phyloP scores from a whole-genome alignment of 2,888 invertebrate species.

The Rhogogaster chlorosoma region DNA sequence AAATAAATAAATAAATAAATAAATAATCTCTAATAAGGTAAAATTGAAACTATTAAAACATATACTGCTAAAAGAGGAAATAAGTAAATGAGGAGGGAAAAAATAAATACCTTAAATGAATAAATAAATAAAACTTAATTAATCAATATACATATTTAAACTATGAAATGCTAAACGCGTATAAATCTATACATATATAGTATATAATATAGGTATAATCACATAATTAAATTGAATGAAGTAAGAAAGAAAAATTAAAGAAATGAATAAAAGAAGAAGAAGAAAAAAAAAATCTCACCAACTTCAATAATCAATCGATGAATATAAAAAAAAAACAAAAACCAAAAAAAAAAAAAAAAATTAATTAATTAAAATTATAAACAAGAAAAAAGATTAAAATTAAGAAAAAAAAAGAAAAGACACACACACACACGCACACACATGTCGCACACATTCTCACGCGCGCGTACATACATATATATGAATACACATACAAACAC shows the following conservation, averaged over 20 bases:
- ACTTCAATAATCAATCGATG: neutral
- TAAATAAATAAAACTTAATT: conserved; percentile 32
- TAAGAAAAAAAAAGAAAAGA: too few species aligned
- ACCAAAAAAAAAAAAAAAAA: conserved; percentile 56
- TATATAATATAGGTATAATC: too few species aligned
- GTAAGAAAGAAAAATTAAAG: neutral
- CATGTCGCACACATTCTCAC: too few species aligned
- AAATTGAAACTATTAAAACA: conserved; percentile 60
- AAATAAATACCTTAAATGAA: too few species aligned
- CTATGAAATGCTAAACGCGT: conserved; percentile 75
- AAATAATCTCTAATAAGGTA: conserved; percentile 51
- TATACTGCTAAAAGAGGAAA: neutral
- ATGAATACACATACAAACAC: neutral
- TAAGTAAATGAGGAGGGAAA: too few species aligned
- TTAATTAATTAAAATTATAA: neutral
- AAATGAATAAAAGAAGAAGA: neutral
- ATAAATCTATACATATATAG: conserved; percentile 68
- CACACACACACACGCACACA: too few species aligned
- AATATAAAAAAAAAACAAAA: conserved; percentile 62
- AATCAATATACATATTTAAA: conserved; percentile 76
- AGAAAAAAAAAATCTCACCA: too few species aligned
- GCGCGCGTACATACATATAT: too few species aligned
- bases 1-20: conserved; percentile 62
- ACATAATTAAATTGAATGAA: neutral
- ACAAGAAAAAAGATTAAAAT: too few species aligned